Conservation (phyloP, 1,140 invertebrate genomes). For the Panulirus ornatus region DNA sequence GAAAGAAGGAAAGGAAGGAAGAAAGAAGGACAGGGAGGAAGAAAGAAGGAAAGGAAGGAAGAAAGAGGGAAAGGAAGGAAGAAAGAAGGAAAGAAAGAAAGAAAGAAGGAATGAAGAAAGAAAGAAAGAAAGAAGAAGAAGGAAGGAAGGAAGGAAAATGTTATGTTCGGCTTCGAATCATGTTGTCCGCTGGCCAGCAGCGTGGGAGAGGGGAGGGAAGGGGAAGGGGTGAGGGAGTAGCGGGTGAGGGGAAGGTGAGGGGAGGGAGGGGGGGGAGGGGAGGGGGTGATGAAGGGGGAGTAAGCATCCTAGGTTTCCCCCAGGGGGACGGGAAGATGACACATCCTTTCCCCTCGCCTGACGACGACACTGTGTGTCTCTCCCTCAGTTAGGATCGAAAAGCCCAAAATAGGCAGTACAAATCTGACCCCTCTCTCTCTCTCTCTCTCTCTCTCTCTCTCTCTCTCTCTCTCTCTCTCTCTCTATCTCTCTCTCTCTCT, state of each 20-base stretch:
- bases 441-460: not conserved
- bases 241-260: not conserved
- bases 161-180: no score
- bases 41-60: not conserved
- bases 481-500: not conserved
- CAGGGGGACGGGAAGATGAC: no score
- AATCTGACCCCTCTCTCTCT: constrained; percentile 4
- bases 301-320: no score
- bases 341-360: no score
- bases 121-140: no score
- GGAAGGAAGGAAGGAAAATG: no score
- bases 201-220: not conserved
- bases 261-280: not conserved
- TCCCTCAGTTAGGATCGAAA: not conserved
- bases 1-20: not conserved
- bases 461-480: not conserved
- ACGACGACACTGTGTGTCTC: no score
- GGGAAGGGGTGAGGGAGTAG: not conserved
- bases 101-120: not conserved
- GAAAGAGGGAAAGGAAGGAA: not conserved
- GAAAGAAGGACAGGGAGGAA: not conserved
- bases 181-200: no score
- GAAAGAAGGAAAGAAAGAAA: not conserved
- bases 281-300: not conserved
- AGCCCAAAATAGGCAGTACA: not conserved